Percentiles rank a stretch among this genome's conserved stretches.
These are phyloP conservation scores for Norana najaformis DNA, from an alignment of 2,888 invertebrate genomes.

Conservation along the genomic window DNA sequence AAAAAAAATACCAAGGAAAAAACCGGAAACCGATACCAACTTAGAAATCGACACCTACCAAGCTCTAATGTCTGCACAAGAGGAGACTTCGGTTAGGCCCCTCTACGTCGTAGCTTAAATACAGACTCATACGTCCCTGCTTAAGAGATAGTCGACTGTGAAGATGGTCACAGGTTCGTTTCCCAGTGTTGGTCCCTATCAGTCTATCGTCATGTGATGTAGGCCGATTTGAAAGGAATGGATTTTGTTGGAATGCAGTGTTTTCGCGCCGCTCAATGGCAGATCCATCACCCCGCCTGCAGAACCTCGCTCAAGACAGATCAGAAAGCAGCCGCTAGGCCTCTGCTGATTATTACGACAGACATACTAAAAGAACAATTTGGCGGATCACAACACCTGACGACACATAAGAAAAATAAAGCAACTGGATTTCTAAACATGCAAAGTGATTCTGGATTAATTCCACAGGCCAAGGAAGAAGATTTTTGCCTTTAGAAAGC, in stretches of 20 bases:
- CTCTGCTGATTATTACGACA: too few species aligned
- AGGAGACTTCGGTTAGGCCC: too few species aligned
- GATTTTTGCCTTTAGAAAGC: background rate
- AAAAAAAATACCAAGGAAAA: too few species aligned
- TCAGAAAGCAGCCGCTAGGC: background rate
- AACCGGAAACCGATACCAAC: too few species aligned
- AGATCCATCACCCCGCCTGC: background rate
- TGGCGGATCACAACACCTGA: background rate
- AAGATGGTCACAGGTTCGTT: background rate
- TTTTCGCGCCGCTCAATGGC: background rate
- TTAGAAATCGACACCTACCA: too few species aligned
- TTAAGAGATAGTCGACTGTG: background rate
- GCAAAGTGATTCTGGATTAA: background rate
- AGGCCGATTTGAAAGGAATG: background rate
- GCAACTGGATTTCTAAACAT: background rate
- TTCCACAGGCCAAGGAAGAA: background rate
- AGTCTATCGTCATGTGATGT: background rate
- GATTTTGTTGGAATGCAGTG: background rate
- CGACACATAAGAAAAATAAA: background rate
- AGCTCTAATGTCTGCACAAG: too few species aligned
- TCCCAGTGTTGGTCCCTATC: background rate
- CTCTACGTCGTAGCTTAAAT: too few species aligned
- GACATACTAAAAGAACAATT: background rate
- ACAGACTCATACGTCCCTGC: too few species aligned
- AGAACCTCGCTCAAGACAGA: background rate